Evolutionary conservation across 2,113 vertebrate genomes (phyloP).

Genomic region (Baryphthengus martii): DNA sequence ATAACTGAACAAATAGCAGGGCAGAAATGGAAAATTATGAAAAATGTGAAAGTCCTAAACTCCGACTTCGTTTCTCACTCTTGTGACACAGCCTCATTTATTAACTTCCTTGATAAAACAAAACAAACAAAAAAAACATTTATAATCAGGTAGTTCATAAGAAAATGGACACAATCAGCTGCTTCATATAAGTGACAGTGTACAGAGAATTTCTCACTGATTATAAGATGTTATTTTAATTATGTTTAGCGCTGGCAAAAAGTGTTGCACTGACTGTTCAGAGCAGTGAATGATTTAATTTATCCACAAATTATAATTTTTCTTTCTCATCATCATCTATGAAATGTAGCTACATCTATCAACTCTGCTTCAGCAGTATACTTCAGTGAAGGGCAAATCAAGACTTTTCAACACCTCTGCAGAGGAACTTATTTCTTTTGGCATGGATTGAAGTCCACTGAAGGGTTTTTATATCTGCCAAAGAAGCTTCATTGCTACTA

Average conservation of each 20-base stretch:
- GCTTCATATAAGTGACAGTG: not conserved
- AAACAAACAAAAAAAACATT: rapidly evolving
- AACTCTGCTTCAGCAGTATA: not conserved
- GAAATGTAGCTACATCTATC: not conserved
- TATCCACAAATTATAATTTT: not conserved
- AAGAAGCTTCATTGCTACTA: not conserved
- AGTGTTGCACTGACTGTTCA: rapidly evolving
- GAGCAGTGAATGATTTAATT: not conserved
- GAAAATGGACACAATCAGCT: not conserved
- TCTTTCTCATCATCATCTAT: not conserved
- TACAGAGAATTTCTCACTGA: not conserved
- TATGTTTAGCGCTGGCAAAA: not conserved
- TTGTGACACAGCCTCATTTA: not conserved
- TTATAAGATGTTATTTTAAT: not conserved
- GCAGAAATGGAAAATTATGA: not conserved
- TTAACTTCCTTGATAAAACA: not conserved
- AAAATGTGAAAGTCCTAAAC: not conserved
- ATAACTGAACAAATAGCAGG: not conserved
- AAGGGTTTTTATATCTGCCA: not conserved
- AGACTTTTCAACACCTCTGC: not conserved
- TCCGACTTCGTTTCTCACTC: not conserved
- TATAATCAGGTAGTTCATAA: rapidly evolving
- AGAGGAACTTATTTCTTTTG: not conserved
- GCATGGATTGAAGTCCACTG: not conserved
- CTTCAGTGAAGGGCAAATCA: not conserved